These are phyloP conservation scores for Pituophis catenifer DNA, from an alignment of 2,113 vertebrate species.

Conservation along the genomic window DNA sequence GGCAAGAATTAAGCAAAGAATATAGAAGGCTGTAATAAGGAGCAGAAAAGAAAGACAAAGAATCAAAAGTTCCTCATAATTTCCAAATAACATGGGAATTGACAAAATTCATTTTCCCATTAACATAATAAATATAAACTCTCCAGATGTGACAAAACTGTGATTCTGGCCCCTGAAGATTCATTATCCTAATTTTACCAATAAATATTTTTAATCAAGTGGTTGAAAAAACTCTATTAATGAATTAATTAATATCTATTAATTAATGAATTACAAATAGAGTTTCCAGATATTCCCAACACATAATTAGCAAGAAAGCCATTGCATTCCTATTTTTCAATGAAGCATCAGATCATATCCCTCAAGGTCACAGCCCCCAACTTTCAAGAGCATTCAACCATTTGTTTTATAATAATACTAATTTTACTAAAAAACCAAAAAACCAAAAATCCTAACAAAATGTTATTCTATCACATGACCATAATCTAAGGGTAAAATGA, in stretches of 20 bases:
- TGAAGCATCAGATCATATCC: neutral
- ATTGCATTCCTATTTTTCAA: neutral
- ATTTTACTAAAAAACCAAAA: neutral
- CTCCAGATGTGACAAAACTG: neutral
- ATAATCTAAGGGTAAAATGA: neutral
- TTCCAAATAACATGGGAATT: neutral
- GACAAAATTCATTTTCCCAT: neutral
- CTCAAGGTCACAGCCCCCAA: neutral
- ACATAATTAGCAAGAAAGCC: neutral
- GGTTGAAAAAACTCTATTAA: neutral
- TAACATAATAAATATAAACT: neutral
- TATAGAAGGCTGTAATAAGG: neutral
- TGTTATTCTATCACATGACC: neutral
- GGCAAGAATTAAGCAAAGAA: neutral
- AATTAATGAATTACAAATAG: neutral
- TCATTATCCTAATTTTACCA: neutral
- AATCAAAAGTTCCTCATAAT: neutral
- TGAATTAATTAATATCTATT: too few relatives aligned
- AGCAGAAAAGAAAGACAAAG: neutral
- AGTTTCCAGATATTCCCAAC: neutral
- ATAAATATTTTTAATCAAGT: neutral
- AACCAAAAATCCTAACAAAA: neutral
- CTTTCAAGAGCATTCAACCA: neutral
- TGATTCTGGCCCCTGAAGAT: neutral
- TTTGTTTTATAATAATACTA: neutral